Conservation (phyloP, 2,888 invertebrate species). For the Gortyna flavago region DNA sequence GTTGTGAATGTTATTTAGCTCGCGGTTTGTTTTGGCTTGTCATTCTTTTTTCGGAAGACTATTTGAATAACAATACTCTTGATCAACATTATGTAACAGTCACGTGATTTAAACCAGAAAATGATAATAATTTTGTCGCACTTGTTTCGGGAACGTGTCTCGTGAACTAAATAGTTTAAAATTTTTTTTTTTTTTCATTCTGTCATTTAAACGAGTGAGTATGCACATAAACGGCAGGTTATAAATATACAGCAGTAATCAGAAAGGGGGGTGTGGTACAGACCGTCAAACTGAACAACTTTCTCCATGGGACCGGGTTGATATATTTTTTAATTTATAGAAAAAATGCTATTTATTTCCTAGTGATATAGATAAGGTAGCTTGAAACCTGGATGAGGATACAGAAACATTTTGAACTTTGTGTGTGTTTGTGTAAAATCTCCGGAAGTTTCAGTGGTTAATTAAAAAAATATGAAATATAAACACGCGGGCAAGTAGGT, state of each 20-base stretch:
- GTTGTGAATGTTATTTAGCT: slow-evolving; percentile 1
- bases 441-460: too few relatives aligned
- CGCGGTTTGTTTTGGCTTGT: not conserved
- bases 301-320: not conserved
- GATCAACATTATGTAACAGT: not conserved
- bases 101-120: not conserved
- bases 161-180: not conserved
- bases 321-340: too few relatives aligned
- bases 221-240: not conserved
- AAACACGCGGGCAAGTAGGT: too few relatives aligned
- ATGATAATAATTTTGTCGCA: not conserved
- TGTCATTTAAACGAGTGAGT: not conserved
- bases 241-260: not conserved
- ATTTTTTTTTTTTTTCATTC: not conserved
- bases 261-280: not conserved
- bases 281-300: not conserved
- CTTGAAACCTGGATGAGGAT: too few relatives aligned
- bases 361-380: too few relatives aligned
- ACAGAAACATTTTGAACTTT: too few relatives aligned
- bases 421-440: too few relatives aligned
- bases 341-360: too few relatives aligned
- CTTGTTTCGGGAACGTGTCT: not conserved
- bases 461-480: too few relatives aligned
- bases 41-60: not conserved
- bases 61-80: not conserved